Evolutionary conservation across 2,888 invertebrate species (phyloP), one percentile per base, ranked within the genome.

Genomic region (Stenodema calcarata): DNA sequence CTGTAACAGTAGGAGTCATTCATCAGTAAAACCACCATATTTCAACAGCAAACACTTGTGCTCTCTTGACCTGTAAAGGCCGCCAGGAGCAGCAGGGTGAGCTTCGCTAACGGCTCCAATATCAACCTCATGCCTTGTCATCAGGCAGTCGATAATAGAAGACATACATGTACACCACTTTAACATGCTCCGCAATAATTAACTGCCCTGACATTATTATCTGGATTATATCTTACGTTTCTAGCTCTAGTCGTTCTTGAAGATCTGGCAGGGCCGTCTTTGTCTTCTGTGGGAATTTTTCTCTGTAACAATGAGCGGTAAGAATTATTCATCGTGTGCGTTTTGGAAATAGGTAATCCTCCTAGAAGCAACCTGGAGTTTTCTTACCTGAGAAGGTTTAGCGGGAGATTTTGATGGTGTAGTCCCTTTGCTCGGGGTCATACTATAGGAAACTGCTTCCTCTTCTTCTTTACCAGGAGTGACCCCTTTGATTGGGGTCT

Each of bases 371-470:
- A 35, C 35, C 35, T 35, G 35, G 35, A 35, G n/a, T 6, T 80
- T 30, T 80, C 23, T 35, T 11, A 73, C 41, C 73, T 73, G 35
- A 73, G 73, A 42, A 14, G 82, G 82, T 82, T 82, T 82, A 41
- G 82, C 82, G 41, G 82, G 82, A 0, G 62, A 42, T 23, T 82
- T 82, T 11, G 62, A 82, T 2, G 84, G 84, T 12, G 84, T 84
- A 44, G 84, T n/a, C 4, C 84, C 84, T 44, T 82, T 62, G 70
- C 35, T 27, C 9, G 82, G 82, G 18, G 82, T 82, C 50, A 30
- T 54, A 11, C 42, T 69, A 11, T 12, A 12, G 11, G 82, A 70
- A 2, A 16, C 41, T 16, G n/a, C n/a, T n/a, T n/a, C n/a, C n/a
- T 6, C 41, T 1, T 6, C 16, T 6, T 35, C 41, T 82, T 82